A percentile compares a stretch with the other conserved stretches of the same genome.
Conservation (phyloP, 2,797 vertebrate genomes). For the Propithecus deckenii region DNA sequence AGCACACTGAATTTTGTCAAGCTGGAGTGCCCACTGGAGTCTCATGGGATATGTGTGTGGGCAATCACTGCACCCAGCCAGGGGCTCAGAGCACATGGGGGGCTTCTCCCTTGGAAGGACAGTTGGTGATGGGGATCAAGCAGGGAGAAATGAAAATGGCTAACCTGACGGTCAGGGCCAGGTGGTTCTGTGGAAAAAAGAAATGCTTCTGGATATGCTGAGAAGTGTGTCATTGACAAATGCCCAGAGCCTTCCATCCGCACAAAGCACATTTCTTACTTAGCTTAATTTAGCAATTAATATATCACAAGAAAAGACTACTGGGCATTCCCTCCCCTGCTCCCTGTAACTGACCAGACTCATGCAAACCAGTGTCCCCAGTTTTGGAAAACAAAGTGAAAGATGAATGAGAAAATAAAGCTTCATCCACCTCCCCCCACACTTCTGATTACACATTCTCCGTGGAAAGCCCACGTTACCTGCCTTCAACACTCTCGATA, state of each 20-base stretch:
- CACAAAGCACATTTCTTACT: conserved; percentile 29
- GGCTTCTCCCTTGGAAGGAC: conserved; percentile 53
- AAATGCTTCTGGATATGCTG: conserved; percentile 35
- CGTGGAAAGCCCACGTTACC: neutral
- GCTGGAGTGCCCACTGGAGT: conserved; percentile 46
- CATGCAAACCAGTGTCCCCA: neutral
- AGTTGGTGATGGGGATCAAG: conserved; percentile 75
- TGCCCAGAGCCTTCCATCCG: conserved; percentile 6
- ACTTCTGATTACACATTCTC: neutral
- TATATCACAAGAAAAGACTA: conserved; percentile 63
- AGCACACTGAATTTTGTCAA: neutral
- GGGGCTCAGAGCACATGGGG: conserved; percentile 62
- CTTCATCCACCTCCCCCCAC: neutral
- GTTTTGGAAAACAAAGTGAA: conserved; percentile 58
- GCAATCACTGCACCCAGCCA: conserved; percentile 61
- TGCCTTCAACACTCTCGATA: neutral
- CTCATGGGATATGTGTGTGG: neutral
- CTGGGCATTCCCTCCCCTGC: neutral
- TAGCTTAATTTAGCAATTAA: conserved; percentile 61
- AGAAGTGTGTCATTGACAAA: conserved; percentile 75
- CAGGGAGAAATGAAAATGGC: conserved; percentile 75
- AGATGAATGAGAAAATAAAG: conserved; percentile 48
- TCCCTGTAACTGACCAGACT: conserved; percentile 63
- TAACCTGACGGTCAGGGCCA: conserved; percentile 73
- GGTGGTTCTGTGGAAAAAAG: conserved; percentile 74